Evolutionary conservation across 2,113 vertebrate species (phyloP).

Genomic region (Clarias gariepinus): DNA sequence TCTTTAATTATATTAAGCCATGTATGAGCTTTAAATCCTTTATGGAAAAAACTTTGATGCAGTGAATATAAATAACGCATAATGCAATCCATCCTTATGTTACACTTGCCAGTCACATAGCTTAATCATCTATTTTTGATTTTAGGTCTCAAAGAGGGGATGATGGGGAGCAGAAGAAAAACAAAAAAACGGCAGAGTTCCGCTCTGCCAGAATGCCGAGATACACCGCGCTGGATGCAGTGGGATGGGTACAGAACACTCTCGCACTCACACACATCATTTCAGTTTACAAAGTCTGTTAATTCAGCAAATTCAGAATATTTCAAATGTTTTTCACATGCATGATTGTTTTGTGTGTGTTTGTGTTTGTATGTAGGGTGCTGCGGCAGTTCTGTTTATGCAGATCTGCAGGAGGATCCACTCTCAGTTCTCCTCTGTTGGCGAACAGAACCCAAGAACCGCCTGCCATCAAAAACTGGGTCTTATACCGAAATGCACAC

Average conservation of each 20-base stretch:
- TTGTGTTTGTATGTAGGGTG: constrained; percentile 63
- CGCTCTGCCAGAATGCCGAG: constrained; percentile 62
- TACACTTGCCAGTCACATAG: background rate
- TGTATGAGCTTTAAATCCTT: no score
- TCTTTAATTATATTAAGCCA: no score
- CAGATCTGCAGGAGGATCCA: constrained; percentile 76
- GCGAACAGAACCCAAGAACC: constrained; percentile 36
- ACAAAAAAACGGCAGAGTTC: constrained; percentile 65
- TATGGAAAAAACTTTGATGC: no score
- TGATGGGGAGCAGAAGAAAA: constrained; percentile 63
- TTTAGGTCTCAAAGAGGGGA: constrained; percentile 67
- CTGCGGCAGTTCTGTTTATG: constrained; percentile 73
- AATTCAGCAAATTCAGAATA: background rate
- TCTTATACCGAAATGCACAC: constrained; percentile 63
- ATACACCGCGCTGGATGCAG: constrained; percentile 76
- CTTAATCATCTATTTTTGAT: background rate
- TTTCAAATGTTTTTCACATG: background rate
- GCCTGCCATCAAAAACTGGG: constrained; percentile 36
- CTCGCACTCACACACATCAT: background rate
- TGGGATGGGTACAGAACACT: constrained; percentile 71
- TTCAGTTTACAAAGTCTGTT: background rate
- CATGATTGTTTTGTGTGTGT: background rate
- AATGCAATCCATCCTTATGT: background rate
- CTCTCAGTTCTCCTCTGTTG: constrained; percentile 63
- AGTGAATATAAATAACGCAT: no score